Evolutionary conservation across 1,140 invertebrate species (phyloP).

Genomic region (Ptiloglossa arizonensis): DNA sequence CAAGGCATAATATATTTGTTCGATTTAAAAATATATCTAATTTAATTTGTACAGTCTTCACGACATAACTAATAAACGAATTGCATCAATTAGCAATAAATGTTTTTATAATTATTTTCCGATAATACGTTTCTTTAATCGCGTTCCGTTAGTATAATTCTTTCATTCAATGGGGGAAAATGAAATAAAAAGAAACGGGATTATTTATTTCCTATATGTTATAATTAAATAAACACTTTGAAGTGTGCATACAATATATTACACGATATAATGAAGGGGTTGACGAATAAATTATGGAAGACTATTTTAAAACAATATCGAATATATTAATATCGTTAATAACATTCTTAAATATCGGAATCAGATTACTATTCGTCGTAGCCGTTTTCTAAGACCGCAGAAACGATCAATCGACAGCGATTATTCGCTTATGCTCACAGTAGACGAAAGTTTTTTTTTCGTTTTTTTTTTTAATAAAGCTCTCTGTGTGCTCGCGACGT

Average conservation of each 20-base stretch:
- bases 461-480: constrained; percentile 22
- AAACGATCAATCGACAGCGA: constrained; percentile 13
- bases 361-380: constrained; percentile 64
- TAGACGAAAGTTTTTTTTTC: constrained; percentile 10
- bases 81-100: constrained; percentile 5
- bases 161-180: neutral
- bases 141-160: neutral
- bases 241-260: constrained; percentile 19
- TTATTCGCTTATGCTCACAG: neutral
- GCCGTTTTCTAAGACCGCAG: constrained; percentile 35
- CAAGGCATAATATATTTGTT: neutral
- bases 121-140: no score
- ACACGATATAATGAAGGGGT: constrained; percentile 23
- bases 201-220: neutral
- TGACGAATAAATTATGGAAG: constrained; percentile 34
- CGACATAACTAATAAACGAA: constrained; percentile 17
- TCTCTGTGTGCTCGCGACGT: constrained; percentile 28
- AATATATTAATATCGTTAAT: constrained; percentile 70
- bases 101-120: neutral
- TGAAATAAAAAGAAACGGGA: neutral
- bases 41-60: constrained; percentile 18
- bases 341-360: constrained; percentile 67
- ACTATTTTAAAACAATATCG: constrained; percentile 66
- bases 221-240: constrained; percentile 22
- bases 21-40: neutral